phyloP scores from a whole-genome alignment of 2,113 vertebrate species.

The Heloderma charlesbogerti region DNA sequence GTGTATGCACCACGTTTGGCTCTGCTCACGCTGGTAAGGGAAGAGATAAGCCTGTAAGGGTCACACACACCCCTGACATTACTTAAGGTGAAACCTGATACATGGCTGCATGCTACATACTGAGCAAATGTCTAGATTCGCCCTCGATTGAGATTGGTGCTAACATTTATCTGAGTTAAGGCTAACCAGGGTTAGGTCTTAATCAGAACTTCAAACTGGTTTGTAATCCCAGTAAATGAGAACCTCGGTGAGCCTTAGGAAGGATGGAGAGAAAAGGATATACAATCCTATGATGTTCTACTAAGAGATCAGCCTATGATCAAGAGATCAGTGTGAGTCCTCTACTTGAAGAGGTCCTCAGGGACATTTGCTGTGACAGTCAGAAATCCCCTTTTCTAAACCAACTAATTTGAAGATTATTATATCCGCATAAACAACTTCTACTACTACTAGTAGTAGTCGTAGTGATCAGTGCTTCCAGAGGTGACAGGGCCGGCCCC shows the following conservation, averaged over 20 bases:
- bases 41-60: no score
- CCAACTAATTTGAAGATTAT: neutral
- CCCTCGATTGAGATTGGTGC: no score
- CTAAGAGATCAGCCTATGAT: neutral
- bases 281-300: neutral
- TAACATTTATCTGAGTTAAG: no score
- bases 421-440: neutral
- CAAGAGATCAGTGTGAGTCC: no score
- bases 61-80: no score
- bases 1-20: no score
- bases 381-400: neutral
- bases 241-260: neutral
- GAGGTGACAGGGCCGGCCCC: no score
- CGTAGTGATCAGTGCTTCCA: neutral
- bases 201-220: neutral
- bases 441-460: no score
- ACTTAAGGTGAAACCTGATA: no score
- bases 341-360: neutral
- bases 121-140: no score
- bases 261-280: neutral
- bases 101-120: no score
- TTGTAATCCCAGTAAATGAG: neutral
- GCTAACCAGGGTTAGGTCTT: neutral
- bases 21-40: no score
- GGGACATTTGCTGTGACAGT: neutral